Evolutionary conservation across 1,140 invertebrate genomes (phyloP), one percentile per base, ranked within the genome.

Genomic region (Halictus rubicundus): DNA sequence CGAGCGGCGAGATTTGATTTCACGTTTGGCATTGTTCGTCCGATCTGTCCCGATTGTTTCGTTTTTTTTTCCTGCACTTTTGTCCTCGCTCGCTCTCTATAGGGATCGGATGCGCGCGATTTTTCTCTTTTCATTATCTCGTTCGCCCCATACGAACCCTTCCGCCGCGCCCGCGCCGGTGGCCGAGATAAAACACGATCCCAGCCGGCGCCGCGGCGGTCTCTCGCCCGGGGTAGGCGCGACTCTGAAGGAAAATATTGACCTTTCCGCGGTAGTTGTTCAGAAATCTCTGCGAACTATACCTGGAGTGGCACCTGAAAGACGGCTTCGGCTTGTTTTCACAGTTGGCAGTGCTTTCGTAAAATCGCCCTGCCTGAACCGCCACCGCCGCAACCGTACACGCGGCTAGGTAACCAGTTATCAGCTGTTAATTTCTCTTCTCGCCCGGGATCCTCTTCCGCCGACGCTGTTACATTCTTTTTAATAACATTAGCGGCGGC

Each of bases 121-220:
- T 85, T 84, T 84, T 77, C 78, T 61, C 69, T 72, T 84, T 82
- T 84, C 73, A 79, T 84, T 85, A 85, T 84, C 74, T 84, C 65
- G 57, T 65, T 81, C 82, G 82, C 68, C 65, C 72, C 82, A 73
- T 77, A 74, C 83, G 65, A 72, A 25, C 54, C 73, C 65, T 9
- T 46, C 42, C 42, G 42, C 10, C 10, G 10, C 42, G 42, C 9
- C 72, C 54, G 81, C 82, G 25, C 63, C 52, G 73, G 27, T 77
- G 78, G 78, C 42, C 72, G 70, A 85, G 83, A 85, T 85, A 85
- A 85, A 85, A 85, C 83, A 85, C 83, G 83, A 84, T 84, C 42
- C 64, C 57, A 68, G 60, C 68, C 54, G 54, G n/a, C n/a, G n/a
- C n/a, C 21, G 54, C 21, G 64, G 49, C 66, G 68, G 77, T 63